Evolutionary conservation across 2,113 vertebrate species (phyloP).

Genomic region (Mustelus asterias): DNA sequence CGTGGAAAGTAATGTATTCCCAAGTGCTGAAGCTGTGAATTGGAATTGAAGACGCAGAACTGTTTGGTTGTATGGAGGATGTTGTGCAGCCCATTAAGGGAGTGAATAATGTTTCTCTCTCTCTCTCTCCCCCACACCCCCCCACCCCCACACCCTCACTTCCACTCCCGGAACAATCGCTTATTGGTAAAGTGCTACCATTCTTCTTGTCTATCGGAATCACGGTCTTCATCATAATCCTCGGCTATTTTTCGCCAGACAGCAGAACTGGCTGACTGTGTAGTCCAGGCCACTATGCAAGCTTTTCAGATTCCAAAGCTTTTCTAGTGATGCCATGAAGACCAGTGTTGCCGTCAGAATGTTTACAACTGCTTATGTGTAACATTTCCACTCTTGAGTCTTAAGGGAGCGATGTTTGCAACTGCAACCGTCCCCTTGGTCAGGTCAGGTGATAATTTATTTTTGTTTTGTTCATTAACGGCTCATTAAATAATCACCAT

Average conservation of each 20-base stretch:
- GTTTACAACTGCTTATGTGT: background rate
- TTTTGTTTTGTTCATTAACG: background rate
- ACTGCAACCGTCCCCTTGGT: background rate
- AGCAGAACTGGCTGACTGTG: background rate
- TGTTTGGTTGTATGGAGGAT: slow-evolving; percentile 45
- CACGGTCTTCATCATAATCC: background rate
- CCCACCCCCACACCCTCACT: background rate
- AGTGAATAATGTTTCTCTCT: background rate
- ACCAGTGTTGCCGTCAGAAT: background rate
- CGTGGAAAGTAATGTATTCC: slow-evolving; percentile 41
- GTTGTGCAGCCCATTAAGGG: background rate
- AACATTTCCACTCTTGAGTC: background rate
- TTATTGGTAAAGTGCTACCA: background rate
- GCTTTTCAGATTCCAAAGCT: no score
- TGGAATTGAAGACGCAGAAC: slow-evolving; percentile 47
- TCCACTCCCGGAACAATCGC: background rate
- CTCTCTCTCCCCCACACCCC: background rate
- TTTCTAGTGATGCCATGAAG: background rate
- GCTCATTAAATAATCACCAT: background rate
- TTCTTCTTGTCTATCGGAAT: background rate
- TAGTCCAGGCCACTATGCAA: background rate
- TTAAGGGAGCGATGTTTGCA: background rate
- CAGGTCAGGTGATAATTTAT: background rate
- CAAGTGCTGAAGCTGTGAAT: slow-evolving; percentile 53
- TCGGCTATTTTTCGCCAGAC: background rate